Percentiles rank a stretch among this genome's conserved stretches.
Conservation (phyloP, 1,140 invertebrate genomes). For the Macrobrachium nipponense region DNA sequence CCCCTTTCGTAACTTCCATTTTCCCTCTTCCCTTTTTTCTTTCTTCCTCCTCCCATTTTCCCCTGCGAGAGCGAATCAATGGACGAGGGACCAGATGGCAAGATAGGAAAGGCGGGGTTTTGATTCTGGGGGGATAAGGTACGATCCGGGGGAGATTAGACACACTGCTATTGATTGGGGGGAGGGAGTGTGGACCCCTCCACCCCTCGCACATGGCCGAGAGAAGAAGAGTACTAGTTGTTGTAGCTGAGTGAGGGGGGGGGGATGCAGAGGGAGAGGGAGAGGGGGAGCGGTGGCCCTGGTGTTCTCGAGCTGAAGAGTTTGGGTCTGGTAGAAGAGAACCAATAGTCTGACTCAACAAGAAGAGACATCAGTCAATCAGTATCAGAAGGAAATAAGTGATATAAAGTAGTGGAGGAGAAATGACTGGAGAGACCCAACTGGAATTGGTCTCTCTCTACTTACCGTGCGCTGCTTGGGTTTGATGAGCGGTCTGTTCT, state of each 20-base stretch:
- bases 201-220: background rate
- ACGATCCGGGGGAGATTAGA: constrained; percentile 24
- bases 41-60: background rate
- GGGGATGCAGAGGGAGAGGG: too few species aligned
- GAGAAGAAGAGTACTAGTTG: background rate
- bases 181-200: background rate
- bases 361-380: too few species aligned
- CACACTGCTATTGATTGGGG: constrained; percentile 17
- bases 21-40: too few species aligned
- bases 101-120: constrained; percentile 38
- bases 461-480: constrained; percentile 68
- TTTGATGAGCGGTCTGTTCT: constrained; percentile 83
- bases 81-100: constrained; percentile 29
- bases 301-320: too few species aligned
- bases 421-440: background rate
- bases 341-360: too few species aligned
- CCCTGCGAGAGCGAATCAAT: constrained; percentile 39
- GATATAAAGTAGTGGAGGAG: too few species aligned
- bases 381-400: too few species aligned
- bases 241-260: background rate
- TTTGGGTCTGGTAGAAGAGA: too few species aligned
- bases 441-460: constrained; percentile 6
- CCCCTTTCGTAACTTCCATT: too few species aligned
- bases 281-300: too few species aligned
- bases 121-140: constrained; percentile 29